Base-by-base conservation (phyloP, 2,888 invertebrate genomes). In the Xanthorhoe designata region DNA sequence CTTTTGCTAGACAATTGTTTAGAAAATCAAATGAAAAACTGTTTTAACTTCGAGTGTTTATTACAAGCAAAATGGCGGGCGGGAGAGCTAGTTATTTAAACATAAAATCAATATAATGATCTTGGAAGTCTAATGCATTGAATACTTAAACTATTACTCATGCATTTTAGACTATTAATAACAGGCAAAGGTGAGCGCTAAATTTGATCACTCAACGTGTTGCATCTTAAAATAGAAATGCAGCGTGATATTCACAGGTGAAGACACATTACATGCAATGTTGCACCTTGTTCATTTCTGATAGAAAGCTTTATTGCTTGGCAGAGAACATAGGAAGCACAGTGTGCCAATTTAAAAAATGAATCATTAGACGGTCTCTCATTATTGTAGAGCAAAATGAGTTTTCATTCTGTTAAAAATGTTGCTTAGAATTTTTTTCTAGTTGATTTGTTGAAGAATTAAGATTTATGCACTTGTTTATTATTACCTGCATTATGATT, bases 211-310 rank as follows among this genome's bases (percentile, higher is more conserved):
- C 63, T 64, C 73, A 67, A 54, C 57, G 45, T 65, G 60, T 61
- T 61, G 60, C 61, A 64, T 60, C 68, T 64, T 13, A 53, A 72
- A 74, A 74, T 74, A 74, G 55, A 56, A 35, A 51, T 60, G 61
- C 59, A 64, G 38, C 42, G 18, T 42, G 35, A 70, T 61, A 61
- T 56, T 65, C 64, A 68, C 69, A 72, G 73, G 73, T 74, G 70
- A 69, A n/a, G n/a, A n/a, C n/a, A 35, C 7, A 13, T n/a, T n/a
- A 13, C 29, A 24, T 17, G 50, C 9, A 18, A 60, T n/a, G 10
- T 24, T 60, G 51, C 42, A 56, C 45, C 45, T 66, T 69, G 59
- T 60, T 17, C 0, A 19, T 8, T n/a, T 8, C 35, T 58, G 63
- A 59, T 65, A 70, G 50, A 61, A 54, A 53, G 38, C 15, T 56